These are phyloP conservation scores for Mesoligia furuncula DNA, from an alignment of 2,888 invertebrate genomes.

Conservation along the genomic window DNA sequence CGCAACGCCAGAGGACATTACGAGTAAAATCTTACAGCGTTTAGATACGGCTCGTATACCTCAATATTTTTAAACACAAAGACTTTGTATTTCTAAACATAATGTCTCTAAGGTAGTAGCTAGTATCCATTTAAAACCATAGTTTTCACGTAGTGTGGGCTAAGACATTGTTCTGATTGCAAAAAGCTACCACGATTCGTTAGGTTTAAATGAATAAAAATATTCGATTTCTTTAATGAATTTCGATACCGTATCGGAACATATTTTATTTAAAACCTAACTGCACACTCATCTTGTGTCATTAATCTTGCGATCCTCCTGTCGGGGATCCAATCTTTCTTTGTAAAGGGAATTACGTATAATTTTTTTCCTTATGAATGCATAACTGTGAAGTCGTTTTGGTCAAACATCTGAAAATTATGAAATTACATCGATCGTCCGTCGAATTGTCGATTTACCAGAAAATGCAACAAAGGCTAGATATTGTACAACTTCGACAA, in stretches of 20 bases:
- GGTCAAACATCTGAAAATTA: constrained; percentile 57
- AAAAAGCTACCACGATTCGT: constrained; percentile 15
- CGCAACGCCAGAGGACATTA: constrained; percentile 52
- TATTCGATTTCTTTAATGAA: constrained; percentile 48
- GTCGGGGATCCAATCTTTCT: constrained; percentile 65
- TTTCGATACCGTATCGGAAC: constrained; percentile 55
- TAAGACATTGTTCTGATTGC: not conserved
- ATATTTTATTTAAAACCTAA: constrained; percentile 63
- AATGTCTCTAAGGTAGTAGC: not conserved
- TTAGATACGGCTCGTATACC: constrained; percentile 40
- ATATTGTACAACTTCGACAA: constrained; percentile 42
- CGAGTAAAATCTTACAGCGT: constrained; percentile 37
- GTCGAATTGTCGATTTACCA: constrained; percentile 22
- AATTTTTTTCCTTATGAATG: constrained; percentile 60
- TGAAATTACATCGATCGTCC: constrained; percentile 37
- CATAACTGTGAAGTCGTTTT: constrained; percentile 64
- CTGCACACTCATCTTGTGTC: constrained; percentile 64
- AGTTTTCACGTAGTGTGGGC: not conserved
- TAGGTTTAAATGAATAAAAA: constrained; percentile 36
- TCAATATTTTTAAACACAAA: constrained; percentile 35
- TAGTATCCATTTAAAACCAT: constrained; percentile 14
- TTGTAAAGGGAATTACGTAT: constrained; percentile 64
- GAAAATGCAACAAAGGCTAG: constrained; percentile 36
- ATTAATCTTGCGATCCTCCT: constrained; percentile 65
- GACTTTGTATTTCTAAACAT: constrained; percentile 15